Evolutionary conservation across 2,888 invertebrate species (phyloP), one percentile per base, ranked within the genome.

Genomic region (Eupithecia exiguata): DNA sequence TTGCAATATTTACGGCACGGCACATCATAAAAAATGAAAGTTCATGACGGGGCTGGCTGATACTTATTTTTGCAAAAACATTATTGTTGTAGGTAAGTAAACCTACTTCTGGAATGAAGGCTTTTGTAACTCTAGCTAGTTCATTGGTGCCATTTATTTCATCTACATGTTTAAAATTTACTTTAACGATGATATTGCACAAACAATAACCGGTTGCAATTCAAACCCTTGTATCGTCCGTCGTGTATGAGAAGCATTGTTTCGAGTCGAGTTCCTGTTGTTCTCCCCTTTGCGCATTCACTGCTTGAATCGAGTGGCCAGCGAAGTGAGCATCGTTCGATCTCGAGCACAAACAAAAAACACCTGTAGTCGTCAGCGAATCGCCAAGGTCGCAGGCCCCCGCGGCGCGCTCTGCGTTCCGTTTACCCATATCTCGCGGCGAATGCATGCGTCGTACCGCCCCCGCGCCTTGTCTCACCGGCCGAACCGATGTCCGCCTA

Each of bases 391-490:
- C 92, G 89, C 90, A 90, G 89, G 91, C 91, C 92, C 91, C 90
- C 88, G 90, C 88, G 86, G 88, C 88, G 88, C 87, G 89, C 87
- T 88, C 89, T 81, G 89, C 92, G 93, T 90, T 93, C 92, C 92
- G 93, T 90, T 94, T 92, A 94, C 93, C 94, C 91, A 94, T 92
- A 94, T 94, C 92, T 93, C 91, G 91, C 92, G 91, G 91, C 91
- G 88, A 91, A 87, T 91, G 93, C 92, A 92, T 86, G 88, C 89
- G 87, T 81, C 87, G 83, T 84, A 77, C 87, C 91, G 87, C 91
- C 90, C 89, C 89, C 91, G 87, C 90, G 78, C 85, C 82, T 83
- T 92, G 91, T 92, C 88, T 92, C 92, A 91, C 88, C 85, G 81
- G 77, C 21, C 79, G 84, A 82, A 84, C 62, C 76, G 49, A 71